Base-by-base conservation (phyloP, 2,113 vertebrate species). In the Notarius quadriscutis region DNA sequence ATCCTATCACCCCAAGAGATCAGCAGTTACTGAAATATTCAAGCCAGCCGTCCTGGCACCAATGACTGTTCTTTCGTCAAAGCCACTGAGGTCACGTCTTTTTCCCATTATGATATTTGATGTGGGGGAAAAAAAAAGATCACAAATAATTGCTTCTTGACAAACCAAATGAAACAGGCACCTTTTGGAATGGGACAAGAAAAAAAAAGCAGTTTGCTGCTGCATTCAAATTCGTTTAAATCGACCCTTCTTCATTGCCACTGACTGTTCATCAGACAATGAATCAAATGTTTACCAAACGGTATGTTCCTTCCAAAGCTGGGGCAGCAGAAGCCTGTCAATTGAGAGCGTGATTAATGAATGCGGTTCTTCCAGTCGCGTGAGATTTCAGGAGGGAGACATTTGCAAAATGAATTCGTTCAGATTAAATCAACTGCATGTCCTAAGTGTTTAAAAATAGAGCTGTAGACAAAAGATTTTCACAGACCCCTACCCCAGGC, bases 231-330 rank as follows among this genome's bases (percentile, higher is more conserved):
- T 87, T 63, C 57, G 4, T 80, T 88, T 71, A 80, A 83, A 86
- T 62, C 79, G 72, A 69, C 72, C 80, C 75, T 72, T 75, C 63
- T 78, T 58, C 74, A 17, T 79, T 79, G 72, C 72, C 82, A 88
- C 79, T n/a, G 41, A 72, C 58, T 67, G 67, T 87, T 90, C 87
- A 88, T 90, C 84, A 88, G 72, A 80, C 80, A 74, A 90, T 86
- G 80, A 86, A 88, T 90, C 84, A 86, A 86, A 88, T 90, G 81
- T 88, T 90, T 90, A 79, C 80, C 72, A 88, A 90, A 88, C 84
- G 79, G 74, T 79, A 84, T 30, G 51, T 69, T 88, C 27, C 80
- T 81, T 74, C 74, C 41, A 69, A 83, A 51, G 65, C 62, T 41
- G 4, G 48, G 57, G 77, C 55, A 65, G 89, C 57, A 48, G 72